Evolutionary conservation across 1,140 invertebrate species (phyloP).

Genomic region (Cydia strobilella): DNA sequence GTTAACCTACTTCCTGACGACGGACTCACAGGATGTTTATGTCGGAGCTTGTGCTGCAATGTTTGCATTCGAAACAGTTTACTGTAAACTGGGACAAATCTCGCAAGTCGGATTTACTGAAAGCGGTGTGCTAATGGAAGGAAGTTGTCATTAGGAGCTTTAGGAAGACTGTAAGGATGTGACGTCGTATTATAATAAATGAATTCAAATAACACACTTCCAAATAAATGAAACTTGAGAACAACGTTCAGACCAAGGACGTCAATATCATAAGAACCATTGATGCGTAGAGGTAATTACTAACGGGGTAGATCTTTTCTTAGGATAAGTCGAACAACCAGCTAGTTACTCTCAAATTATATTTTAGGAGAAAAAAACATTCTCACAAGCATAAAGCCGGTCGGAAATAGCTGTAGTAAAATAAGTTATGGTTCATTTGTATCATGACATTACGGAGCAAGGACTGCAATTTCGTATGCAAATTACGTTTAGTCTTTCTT

Average conservation of each 20-base stretch:
- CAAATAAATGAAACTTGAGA: background rate
- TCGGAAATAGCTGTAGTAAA: background rate
- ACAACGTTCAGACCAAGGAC: slow-evolving; percentile 2
- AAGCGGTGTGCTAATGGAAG: slow-evolving; percentile 40
- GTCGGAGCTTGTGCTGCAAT: slow-evolving; percentile 46
- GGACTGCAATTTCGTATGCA: slow-evolving; percentile 39
- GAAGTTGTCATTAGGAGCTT: slow-evolving; percentile 44
- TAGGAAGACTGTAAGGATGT: background rate
- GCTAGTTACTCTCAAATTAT: background rate
- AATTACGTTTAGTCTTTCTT: slow-evolving; percentile 37
- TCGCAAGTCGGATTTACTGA: slow-evolving; percentile 39
- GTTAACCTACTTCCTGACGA: slow-evolving; percentile 61
- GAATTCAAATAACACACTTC: background rate
- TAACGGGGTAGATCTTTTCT: slow-evolving; percentile 14
- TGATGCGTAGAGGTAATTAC: slow-evolving; percentile 13
- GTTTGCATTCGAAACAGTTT: slow-evolving; percentile 61
- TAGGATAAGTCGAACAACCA: background rate
- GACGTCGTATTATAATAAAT: no score
- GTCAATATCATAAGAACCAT: slow-evolving; percentile 7
- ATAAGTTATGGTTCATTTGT: slow-evolving; percentile 34
- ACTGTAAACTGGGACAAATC: slow-evolving; percentile 52
- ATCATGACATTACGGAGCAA: slow-evolving; percentile 36
- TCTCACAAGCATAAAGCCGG: slow-evolving; percentile 6
- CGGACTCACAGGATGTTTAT: slow-evolving; percentile 60
- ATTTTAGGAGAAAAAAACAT: background rate